Conservation (phyloP, 2,888 invertebrate genomes). For the Monoplex corrugatus region DNA sequence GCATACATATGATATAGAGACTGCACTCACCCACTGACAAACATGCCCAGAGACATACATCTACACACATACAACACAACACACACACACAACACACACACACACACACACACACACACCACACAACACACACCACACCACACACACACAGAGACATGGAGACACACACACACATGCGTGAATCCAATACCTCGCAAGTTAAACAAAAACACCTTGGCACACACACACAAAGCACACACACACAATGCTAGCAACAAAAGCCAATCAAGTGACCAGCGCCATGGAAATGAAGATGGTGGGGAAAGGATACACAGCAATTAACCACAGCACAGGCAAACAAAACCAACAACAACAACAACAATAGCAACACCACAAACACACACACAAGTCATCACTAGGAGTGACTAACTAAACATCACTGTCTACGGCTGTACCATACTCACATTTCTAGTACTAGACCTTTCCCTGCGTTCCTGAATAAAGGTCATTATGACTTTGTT, state of each 20-base stretch:
- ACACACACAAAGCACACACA: background rate
- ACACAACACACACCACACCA: background rate
- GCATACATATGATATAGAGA: too few species aligned
- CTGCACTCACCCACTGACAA: background rate
- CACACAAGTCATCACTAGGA: too few species aligned
- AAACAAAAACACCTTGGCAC: background rate
- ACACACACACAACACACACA: background rate
- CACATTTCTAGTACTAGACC: conserved; percentile 44
- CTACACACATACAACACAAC: background rate
- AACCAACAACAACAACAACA: background rate
- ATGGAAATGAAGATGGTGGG: background rate
- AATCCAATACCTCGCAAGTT: background rate
- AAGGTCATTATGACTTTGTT: background rate
- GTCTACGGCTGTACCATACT: conserved; percentile 19
- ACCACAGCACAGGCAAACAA: background rate
- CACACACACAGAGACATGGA: background rate
- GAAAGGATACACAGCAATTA: too few species aligned
- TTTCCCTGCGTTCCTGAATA: conserved; percentile 42
- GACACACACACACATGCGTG: background rate
- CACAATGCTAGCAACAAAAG: background rate
- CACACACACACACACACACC: background rate
- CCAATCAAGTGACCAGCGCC: background rate
- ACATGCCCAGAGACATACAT: background rate
- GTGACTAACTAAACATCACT: background rate
- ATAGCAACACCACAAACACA: background rate